Percentiles rank a stretch among this genome's conserved stretches.
phyloP scores from a whole-genome alignment of 2,888 invertebrate species.

The Gari tellinella region DNA sequence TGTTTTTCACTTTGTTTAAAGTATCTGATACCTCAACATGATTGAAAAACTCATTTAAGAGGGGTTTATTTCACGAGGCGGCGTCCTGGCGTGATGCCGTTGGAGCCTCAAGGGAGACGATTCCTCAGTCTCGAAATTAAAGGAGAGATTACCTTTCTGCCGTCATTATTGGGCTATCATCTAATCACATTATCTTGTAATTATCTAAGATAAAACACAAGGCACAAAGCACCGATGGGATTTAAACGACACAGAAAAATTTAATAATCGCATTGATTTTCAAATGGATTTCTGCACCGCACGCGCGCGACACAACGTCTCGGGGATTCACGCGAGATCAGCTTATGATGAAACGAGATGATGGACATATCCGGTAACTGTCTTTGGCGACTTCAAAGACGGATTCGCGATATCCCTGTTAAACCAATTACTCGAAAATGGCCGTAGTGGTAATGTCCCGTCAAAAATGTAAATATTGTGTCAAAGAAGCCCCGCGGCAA shows the following conservation, averaged over 20 bases:
- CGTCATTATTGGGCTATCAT: constrained; percentile 6
- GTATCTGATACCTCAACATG: no score
- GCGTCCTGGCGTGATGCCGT: no score
- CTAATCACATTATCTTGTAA: constrained; percentile 23
- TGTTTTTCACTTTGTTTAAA: no score
- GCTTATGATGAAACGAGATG: constrained; percentile 10
- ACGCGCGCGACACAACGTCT: constrained; percentile 30
- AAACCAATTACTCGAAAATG: constrained; percentile 9
- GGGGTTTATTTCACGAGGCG: no score
- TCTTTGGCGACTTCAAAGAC: constrained; percentile 42
- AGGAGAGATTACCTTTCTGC: constrained; percentile 23
- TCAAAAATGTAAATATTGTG: constrained; percentile 34
- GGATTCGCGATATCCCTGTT: constrained; percentile 3
- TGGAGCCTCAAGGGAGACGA: no score
- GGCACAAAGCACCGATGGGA: constrained; percentile 18
- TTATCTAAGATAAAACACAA: constrained; percentile 34
- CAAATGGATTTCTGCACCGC: constrained; percentile 15
- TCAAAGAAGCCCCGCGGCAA: constrained; percentile 40
- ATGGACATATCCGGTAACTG: constrained; percentile 43
- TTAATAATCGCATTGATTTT: constrained; percentile 26
- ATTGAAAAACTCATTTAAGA: no score
- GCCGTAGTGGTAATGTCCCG: constrained; percentile 48
- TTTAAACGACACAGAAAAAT: constrained; percentile 13
- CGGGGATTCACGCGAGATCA: constrained; percentile 6
- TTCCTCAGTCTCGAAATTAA: constrained; percentile 19